Evolutionary conservation across 1,140 invertebrate genomes (phyloP), one percentile per base, ranked within the genome.

Genomic region (Brachionus paranguensis): DNA sequence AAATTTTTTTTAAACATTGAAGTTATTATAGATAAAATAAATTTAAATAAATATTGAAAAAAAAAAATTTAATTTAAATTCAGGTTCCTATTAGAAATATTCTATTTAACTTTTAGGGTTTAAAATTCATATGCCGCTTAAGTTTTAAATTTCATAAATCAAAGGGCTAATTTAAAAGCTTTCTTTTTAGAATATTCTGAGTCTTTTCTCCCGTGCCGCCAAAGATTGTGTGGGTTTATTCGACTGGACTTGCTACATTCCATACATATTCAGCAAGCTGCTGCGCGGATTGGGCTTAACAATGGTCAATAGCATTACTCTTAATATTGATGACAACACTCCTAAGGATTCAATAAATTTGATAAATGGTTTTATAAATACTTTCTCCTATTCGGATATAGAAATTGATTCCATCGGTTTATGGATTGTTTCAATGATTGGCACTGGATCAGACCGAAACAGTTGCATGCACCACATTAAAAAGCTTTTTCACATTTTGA

Each of bases 401-500:
- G 88, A 93, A 83, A 91, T 91, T 17, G 88, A 89, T 84, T 86
- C 91, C 5, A 92, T 93, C 33, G 91, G 92, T 0, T 87, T 90
- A 10, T 94, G 93, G 93, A 94, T 95, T 83, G 91, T 93, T 2
- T 91, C 92, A 85, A 91, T 91, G 85, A 89, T 91, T 37, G 41
- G 68, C 4, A 64, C 53, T 20, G 50, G 86, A 84, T 60, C 43
- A 3, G 90, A 91, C 84, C 86, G 88, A 45, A 91, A 90, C 33
- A 89, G 86, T 55, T 91, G 93, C 8, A 92, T 95, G 86, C 91
- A 91, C 53, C 92, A 96, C 88, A 89, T 97, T 29, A 92, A 93
- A 78, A 93, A 93, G 85, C 93, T 97, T 87, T 92, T 97, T 85
- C 93, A 93, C 85, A 92, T 94, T 0, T 89, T 96, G 2, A 94